Base-by-base conservation (phyloP, 2,113 vertebrate genomes). In the Acrocephalus kingi region DNA sequence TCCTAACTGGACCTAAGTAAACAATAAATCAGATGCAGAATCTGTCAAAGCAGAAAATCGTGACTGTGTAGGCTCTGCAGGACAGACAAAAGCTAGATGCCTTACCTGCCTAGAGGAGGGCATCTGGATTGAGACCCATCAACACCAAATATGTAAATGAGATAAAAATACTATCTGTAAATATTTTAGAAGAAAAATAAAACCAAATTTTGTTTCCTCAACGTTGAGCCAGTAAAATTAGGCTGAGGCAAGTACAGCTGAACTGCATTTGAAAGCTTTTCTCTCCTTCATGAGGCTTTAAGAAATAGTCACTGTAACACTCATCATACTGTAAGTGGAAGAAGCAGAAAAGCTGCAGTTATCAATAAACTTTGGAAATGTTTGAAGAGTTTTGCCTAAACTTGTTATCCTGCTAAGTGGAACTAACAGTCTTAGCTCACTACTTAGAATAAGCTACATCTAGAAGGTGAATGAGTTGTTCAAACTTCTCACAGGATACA, bases 11-110 rank as follows among this genome's bases (percentile, higher is more conserved):
- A 73, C 23, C 23, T 77, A 80, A 46, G 43, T 54, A 39, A 43
- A 69, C 39, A 55, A 74, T 8, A 67, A 45, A 88, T 51, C 28
- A 85, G 84, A 54, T 46, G 37, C 51, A 82, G 33, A 73, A 71
- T 68, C 31, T 73, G 31, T 43, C 0, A 0, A 85, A 84, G 21
- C 0, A 62, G 35, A 84, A 94, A 76, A 64, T 5, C 0, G 0
- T 59, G 20, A 72, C 19, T 5, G 4, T 0, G 1, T 7, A 71
- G 31, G 33, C 35, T 86, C 55, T 76, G 51, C 84, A 87, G 52
- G 11, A 64, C 66, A 66, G n/a, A 62, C 18, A 69, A 54, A 2
- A 83, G 33, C 39, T 24, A 48, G 23, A 45, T 56, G 33, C 19
- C 48, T 63, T 67, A 71, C 35, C 48, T 80, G 35, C 35, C 35